Evolutionary conservation across 1,140 invertebrate genomes (phyloP).

Genomic region (Patella vulgata): DNA sequence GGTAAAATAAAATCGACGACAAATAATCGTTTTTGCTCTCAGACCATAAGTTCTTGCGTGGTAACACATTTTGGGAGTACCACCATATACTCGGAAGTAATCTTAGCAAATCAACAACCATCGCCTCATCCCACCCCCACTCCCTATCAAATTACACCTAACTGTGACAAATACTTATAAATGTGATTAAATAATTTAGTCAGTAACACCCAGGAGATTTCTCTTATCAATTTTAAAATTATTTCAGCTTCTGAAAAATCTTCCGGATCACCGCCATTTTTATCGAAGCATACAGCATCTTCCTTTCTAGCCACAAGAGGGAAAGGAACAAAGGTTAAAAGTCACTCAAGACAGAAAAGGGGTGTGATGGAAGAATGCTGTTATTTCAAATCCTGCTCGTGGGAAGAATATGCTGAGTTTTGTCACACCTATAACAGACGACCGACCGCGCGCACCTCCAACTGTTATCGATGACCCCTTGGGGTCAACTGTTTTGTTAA

Average conservation of each 20-base stretch:
- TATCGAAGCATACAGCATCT: no score
- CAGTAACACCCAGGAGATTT: no score
- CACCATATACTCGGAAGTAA: no score
- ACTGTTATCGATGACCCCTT: slow-evolving; percentile 17
- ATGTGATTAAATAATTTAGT: no score
- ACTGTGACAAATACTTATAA: no score
- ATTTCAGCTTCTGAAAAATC: neutral
- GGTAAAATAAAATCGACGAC: no score
- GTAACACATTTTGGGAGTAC: no score
- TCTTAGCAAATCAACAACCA: no score
- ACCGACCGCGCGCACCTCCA: neutral
- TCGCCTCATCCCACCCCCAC: no score
- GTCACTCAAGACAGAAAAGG: slow-evolving; percentile 13
- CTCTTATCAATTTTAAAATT: neutral
- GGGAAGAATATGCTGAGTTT: slow-evolving; percentile 39
- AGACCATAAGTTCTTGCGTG: no score
- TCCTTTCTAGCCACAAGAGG: slow-evolving; percentile 10
- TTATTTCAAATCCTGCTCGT: slow-evolving; percentile 28
- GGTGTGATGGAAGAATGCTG: slow-evolving; percentile 39
- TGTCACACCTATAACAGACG: slow-evolving; percentile 26
- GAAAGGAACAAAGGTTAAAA: neutral
- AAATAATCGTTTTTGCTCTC: no score
- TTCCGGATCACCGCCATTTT: neutral
- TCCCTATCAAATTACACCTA: no score
- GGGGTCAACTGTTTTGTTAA: neutral